phyloP scores from a whole-genome alignment of 2,797 vertebrate genomes.

The Denticeps clupeoides region DNA sequence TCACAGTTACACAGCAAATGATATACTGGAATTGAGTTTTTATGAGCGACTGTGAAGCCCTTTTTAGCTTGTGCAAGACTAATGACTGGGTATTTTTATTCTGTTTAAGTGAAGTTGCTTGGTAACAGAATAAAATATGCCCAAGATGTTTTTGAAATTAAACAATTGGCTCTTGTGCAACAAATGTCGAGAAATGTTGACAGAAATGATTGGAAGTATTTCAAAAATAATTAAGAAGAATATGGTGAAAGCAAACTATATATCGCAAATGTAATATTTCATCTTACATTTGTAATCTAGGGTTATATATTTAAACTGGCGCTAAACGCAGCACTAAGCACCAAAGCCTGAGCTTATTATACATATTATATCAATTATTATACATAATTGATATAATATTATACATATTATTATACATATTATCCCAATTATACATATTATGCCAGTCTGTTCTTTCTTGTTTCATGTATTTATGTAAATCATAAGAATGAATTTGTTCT shows the following conservation, averaged over 20 bases:
- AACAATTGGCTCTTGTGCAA: constrained; percentile 27
- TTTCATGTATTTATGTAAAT: no score
- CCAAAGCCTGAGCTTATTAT: no score
- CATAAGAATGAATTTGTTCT: no score
- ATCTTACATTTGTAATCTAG: no score
- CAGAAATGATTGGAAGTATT: constrained; percentile 14
- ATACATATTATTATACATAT: no score
- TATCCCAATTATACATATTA: no score
- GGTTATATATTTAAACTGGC: constrained; percentile 30
- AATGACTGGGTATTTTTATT: constrained; percentile 35
- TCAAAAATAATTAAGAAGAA: constrained; percentile 16
- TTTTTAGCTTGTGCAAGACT: constrained; percentile 32
- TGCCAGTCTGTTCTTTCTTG: no score
- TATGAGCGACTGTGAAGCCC: constrained; percentile 1
- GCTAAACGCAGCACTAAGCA: not conserved
- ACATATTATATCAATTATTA: no score
- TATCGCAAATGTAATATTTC: no score
- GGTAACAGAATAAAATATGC: constrained; percentile 36
- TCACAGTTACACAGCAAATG: no score
- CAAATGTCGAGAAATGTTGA: constrained; percentile 33
- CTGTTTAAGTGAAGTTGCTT: constrained; percentile 38
- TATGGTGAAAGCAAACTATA: constrained; percentile 22
- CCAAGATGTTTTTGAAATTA: constrained; percentile 43
- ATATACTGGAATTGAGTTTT: no score
- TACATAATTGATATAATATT: no score